Conservation (phyloP, 1,140 invertebrate species). For the Drosophila paulistorum region DNA sequence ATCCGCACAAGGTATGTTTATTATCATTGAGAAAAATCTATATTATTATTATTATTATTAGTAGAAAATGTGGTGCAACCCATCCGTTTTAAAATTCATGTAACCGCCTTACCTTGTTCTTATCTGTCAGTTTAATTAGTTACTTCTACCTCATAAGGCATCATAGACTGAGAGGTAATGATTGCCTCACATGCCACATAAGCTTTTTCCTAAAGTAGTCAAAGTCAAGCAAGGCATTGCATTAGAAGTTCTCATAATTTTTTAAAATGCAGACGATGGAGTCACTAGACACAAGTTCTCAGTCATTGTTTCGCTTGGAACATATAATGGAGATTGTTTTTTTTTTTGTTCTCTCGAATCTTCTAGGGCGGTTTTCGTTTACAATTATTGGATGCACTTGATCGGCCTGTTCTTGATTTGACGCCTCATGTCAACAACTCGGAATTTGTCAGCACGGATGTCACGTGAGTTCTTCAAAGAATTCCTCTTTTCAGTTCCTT, state of each 20-base stretch:
- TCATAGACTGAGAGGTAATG: constrained; percentile 36
- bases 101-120: constrained; percentile 30
- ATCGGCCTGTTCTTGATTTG: constrained; percentile 91
- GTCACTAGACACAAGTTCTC: constrained; percentile 68
- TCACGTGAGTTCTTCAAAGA: constrained; percentile 84
- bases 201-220: constrained; percentile 18
- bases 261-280: constrained; percentile 32
- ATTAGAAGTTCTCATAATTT: constrained; percentile 69
- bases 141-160: constrained; percentile 27
- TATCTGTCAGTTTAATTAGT: constrained; percentile 57
- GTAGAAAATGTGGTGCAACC: constrained; percentile 9
- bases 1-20: constrained; percentile 93
- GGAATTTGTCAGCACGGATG: constrained; percentile 91
- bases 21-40: constrained; percentile 1
- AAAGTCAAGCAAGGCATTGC: constrained; percentile 59
- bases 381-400: constrained; percentile 91
- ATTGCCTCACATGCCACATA: constrained; percentile 66
- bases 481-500: background rate
- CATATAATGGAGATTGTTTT: constrained; percentile 4
- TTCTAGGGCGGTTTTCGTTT: constrained; percentile 93
- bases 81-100: background rate
- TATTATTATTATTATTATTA: constrained; percentile 3
- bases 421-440: constrained; percentile 91
- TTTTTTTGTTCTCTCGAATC: constrained; percentile 10
- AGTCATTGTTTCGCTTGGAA: constrained; percentile 65